Evolutionary conservation across 2,888 invertebrate genomes (phyloP).

Genomic region (Taenaris catops): DNA sequence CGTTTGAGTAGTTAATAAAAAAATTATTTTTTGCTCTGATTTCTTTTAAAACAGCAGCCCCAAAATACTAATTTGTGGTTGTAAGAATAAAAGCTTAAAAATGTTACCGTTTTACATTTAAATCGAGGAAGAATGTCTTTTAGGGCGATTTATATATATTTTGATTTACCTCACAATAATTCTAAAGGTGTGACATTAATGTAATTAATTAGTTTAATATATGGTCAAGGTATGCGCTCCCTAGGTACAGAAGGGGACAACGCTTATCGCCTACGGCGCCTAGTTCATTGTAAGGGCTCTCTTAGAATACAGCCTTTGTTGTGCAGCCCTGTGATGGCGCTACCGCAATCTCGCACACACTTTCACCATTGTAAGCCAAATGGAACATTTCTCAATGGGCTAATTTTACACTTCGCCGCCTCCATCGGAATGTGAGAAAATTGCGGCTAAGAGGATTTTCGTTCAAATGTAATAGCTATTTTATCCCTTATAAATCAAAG

Average conservation of each 20-base stretch:
- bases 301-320: conserved; percentile 27
- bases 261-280: conserved; percentile 21
- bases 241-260: conserved; percentile 14
- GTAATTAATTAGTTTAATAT: no score
- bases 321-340: conserved; percentile 26
- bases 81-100: no score
- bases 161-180: no score
- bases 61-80: no score
- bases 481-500: conserved; percentile 3
- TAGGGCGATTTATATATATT: no score
- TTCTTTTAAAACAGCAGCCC: no score
- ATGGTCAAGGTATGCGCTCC: no score
- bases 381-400: conserved; percentile 39
- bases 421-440: conserved; percentile 19
- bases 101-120: no score
- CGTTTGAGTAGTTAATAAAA: no score
- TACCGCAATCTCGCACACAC: conserved; percentile 35
- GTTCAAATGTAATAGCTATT: conserved; percentile 2
- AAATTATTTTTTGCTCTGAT: no score
- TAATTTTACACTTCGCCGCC: conserved; percentile 46
- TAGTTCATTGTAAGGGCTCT: conserved; percentile 21
- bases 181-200: no score
- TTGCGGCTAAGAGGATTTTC: conserved; percentile 8
- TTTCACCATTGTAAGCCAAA: conserved; percentile 27
- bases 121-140: no score